Base-by-base conservation (phyloP, 2,888 invertebrate species). In the Polietes domitor region DNA sequence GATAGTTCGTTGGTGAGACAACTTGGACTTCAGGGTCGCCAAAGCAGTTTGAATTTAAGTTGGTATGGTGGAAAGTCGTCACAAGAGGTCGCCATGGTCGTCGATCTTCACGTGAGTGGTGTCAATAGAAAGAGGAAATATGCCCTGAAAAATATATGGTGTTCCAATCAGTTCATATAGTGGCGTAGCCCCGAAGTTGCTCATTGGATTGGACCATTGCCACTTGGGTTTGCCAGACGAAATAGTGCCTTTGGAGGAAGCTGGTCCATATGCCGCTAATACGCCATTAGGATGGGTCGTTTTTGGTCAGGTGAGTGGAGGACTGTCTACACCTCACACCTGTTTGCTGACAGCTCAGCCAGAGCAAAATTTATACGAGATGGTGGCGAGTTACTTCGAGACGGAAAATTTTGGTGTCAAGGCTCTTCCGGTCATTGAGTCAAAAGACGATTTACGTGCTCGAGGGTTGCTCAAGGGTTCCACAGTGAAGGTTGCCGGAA, bases 31-130 rank as follows among this genome's bases (percentile, higher is more conserved):
- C 19, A 15, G 9, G 85, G 86, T 21, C 75, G 76, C 21, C 73
- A 73, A 19, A 61, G 79, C 43, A 9, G 47, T 0, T 76, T 87
- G 28, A 82, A 77, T 53, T 58, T 86, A n/a, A 80, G 85, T 58
- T 86, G 85, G 86, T 74, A 82, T 80, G 83, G 77, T 53, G 74
- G 80, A 17, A 77, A 78, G 28, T 61, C 80, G 10, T 77, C 74
- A 5, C 68, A 61, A 21, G 79, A 83, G 58, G 12, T 41, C 12
- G 32, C 73, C 4, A 37, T 75, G 24, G 55, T 71, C 0, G 75
- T 71, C 7, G 47, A 77, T 61, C 37, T 37, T 37, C 37, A 37
- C 12, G 12, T n/a, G 10, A 9, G 10, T 21, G 10, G 53, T 77
- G 32, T 12, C 43, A 15, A 68, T 63, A 21, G 80, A 37, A 7